phyloP scores from a whole-genome alignment of 2,888 invertebrate species.

The Schrankia costaestrigalis region DNA sequence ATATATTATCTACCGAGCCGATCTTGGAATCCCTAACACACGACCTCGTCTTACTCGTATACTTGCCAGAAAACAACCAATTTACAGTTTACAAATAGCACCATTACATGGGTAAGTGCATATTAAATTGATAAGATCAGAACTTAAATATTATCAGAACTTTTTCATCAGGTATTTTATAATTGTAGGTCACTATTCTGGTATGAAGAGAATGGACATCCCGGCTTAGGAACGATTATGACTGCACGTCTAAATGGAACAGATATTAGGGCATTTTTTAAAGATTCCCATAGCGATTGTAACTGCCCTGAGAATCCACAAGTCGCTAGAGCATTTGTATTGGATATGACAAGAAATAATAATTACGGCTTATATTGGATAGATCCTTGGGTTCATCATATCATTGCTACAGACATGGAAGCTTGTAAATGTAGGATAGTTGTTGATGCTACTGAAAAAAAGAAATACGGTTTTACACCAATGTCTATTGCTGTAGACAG shows the following conservation, averaged over 20 bases:
- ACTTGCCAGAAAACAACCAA: conserved; percentile 75
- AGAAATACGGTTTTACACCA: conserved; percentile 81
- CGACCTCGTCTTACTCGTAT: conserved; percentile 78
- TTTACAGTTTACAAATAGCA: conserved; percentile 86
- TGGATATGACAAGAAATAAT: conserved; percentile 83
- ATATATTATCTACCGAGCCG: conserved; percentile 83
- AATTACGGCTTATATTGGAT: conserved; percentile 83
- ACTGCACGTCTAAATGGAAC: conserved; percentile 81
- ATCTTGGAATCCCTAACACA: conserved; percentile 82
- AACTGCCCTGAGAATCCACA: conserved; percentile 84
- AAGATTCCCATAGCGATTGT: conserved; percentile 69
- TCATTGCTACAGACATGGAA: conserved; percentile 83
- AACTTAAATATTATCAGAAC: neutral
- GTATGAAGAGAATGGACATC: conserved; percentile 84
- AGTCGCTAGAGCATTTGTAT: conserved; percentile 83
- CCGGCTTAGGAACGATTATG: conserved; percentile 83
- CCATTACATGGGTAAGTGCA: conserved; percentile 84
- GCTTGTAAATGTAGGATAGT: conserved; percentile 84
- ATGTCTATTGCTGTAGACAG: conserved; percentile 86
- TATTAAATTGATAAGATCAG: neutral
- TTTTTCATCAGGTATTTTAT: conserved; percentile 25
- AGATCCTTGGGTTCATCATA: conserved; percentile 80
- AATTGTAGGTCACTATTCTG: conserved; percentile 84
- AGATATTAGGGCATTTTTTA: conserved; percentile 80
- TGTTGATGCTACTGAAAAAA: conserved; percentile 73